These are phyloP conservation scores for Synergus gifuensis DNA, from an alignment of 2,888 invertebrate genomes.

Conservation along the genomic window DNA sequence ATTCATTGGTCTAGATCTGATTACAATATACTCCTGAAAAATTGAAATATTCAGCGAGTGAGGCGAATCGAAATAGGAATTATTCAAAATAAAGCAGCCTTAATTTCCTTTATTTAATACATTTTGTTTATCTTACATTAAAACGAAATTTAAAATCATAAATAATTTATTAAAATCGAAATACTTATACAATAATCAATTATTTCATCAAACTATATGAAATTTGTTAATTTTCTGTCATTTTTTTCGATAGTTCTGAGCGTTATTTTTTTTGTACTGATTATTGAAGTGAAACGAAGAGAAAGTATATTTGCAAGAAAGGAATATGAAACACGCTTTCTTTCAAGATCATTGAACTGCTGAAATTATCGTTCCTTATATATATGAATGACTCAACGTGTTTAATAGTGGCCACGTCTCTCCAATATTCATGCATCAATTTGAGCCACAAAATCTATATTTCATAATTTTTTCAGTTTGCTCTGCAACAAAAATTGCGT, in stretches of 20 bases:
- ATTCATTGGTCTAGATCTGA: not conserved
- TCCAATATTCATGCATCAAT: slow-evolving; percentile 8
- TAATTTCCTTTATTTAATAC: not conserved
- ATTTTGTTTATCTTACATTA: not conserved
- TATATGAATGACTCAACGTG: slow-evolving; percentile 13
- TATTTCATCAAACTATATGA: not conserved
- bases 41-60: not conserved
- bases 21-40: not conserved
- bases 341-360: slow-evolving; percentile 38
- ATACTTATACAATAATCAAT: not conserved
- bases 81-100: not conserved
- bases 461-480: not conserved
- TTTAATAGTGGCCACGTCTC: not conserved
- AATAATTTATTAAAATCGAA: not conserved
- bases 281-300: slow-evolving; percentile 8
- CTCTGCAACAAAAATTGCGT: not conserved
- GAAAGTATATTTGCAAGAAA: slow-evolving; percentile 17
- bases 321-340: slow-evolving; percentile 25
- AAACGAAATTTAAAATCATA: not conserved
- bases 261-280: not conserved
- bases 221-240: not conserved
- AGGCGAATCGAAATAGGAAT: not conserved
- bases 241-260: not conserved
- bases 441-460: not conserved
- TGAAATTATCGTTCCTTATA: slow-evolving; percentile 9